Evolutionary conservation across 2,113 vertebrate species (phyloP).

Genomic region (Oreocharis arfaki): DNA sequence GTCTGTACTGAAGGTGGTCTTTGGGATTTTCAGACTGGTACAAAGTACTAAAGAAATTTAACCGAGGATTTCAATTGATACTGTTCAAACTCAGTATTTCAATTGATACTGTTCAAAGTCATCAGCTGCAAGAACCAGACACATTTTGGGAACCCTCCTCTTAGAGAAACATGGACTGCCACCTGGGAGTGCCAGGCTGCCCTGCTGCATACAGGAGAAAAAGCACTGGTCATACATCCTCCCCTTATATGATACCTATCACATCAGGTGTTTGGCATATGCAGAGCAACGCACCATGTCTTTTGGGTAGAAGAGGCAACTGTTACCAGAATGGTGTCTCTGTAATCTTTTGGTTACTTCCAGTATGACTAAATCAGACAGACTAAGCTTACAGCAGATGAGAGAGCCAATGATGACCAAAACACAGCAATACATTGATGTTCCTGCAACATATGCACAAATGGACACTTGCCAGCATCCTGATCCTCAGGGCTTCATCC

Average conservation of each 20-base stretch:
- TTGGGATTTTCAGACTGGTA: neutral
- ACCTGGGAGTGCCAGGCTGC: neutral
- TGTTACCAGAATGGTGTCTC: neutral
- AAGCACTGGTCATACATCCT: neutral
- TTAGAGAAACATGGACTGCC: neutral
- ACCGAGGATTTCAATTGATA: neutral
- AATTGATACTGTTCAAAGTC: neutral
- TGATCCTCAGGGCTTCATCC: neutral
- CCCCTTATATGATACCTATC: neutral
- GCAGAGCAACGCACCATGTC: neutral
- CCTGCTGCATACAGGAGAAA: neutral
- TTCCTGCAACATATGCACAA: neutral
- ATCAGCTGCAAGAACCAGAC: neutral
- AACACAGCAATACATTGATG: neutral
- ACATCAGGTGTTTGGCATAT: neutral
- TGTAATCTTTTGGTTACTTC: neutral
- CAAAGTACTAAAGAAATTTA: neutral
- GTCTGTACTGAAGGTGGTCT: neutral
- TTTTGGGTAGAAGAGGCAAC: neutral
- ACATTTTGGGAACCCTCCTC: neutral
- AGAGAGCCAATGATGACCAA: neutral
- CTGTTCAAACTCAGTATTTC: neutral
- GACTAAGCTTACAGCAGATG: neutral
- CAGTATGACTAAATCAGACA: neutral
- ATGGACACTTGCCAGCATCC: neutral